A percentile compares a stretch with the other conserved stretches of the same genome.
phyloP scores from a whole-genome alignment of 2,888 invertebrate species.

The Polydrusus tereticollis region DNA sequence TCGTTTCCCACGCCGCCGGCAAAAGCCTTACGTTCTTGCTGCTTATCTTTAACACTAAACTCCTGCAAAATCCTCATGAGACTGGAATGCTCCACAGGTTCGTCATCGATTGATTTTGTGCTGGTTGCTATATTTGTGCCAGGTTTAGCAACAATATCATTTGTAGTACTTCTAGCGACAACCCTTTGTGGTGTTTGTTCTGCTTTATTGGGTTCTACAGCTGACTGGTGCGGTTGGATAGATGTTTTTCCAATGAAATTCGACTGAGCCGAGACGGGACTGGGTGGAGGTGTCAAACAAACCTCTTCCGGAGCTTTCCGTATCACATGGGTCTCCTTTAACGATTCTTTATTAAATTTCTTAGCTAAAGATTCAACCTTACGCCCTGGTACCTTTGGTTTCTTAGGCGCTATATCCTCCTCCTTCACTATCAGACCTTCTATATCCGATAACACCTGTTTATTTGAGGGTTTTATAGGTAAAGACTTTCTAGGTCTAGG shows the following conservation, averaged over 20 bases:
- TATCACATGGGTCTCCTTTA: slow-evolving; percentile 2
- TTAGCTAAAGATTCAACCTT: slow-evolving; percentile 60
- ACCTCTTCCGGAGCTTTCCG: slow-evolving; percentile 35
- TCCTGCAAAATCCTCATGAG: slow-evolving; percentile 64
- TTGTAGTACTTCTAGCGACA: no score
- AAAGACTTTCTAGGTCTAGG: slow-evolving; percentile 60
- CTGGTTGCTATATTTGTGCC: no score
- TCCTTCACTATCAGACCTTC: slow-evolving; percentile 62
- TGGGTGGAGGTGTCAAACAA: slow-evolving; percentile 59
- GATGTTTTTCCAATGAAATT: background rate
- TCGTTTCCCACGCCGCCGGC: slow-evolving; percentile 6
- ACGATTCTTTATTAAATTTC: slow-evolving; percentile 57
- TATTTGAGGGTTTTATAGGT: slow-evolving; percentile 1
- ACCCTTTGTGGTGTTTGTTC: background rate
- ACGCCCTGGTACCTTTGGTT: slow-evolving; percentile 49
- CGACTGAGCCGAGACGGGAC: slow-evolving; percentile 46
- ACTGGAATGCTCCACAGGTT: slow-evolving; percentile 62
- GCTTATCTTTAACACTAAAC: slow-evolving; percentile 58
- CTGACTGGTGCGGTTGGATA: no score
- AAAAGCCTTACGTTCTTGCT: slow-evolving; percentile 24
- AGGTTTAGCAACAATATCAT: no score
- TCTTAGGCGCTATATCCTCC: slow-evolving; percentile 53
- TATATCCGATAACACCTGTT: slow-evolving; percentile 58
- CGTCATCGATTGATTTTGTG: background rate
- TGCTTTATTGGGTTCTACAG: background rate